phyloP scores from a whole-genome alignment of 1,140 invertebrate genomes.

The Rhagoletis zephyria region DNA sequence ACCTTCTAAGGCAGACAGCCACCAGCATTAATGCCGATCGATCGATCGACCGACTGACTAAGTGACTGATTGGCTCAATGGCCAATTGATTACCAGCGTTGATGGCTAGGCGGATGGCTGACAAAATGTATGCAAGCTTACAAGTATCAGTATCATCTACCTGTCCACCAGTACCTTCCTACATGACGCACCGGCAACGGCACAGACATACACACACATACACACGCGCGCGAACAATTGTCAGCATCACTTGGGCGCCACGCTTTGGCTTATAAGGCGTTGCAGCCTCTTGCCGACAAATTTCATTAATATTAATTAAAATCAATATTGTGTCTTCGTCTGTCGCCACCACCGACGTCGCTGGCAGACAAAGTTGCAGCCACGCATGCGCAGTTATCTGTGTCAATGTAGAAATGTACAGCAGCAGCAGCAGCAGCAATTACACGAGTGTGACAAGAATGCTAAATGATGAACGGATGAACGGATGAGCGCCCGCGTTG shows the following conservation, averaged over 20 bases:
- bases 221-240: background rate
- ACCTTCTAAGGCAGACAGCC: background rate
- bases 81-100: background rate
- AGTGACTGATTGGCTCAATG: slow-evolving; percentile 7
- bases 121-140: slow-evolving; percentile 38
- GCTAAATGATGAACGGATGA: slow-evolving; percentile 67
- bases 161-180: background rate
- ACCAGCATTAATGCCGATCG: slow-evolving; percentile 4
- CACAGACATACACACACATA: background rate
- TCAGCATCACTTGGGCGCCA: slow-evolving; percentile 28
- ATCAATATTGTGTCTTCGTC: background rate
- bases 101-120: background rate
- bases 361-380: background rate
- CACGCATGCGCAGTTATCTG: slow-evolving; percentile 65
- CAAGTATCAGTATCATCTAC: background rate
- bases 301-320: slow-evolving; percentile 72
- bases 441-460: slow-evolving; percentile 73
- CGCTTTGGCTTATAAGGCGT: slow-evolving; percentile 45
- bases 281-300: slow-evolving; percentile 56
- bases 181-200: background rate
- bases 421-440: slow-evolving; percentile 64
- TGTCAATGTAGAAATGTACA: slow-evolving; percentile 68
- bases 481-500: slow-evolving; percentile 29
- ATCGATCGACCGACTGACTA: slow-evolving; percentile 39
- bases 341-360: slow-evolving; percentile 57